phyloP scores from a whole-genome alignment of 2,113 vertebrate species.

The Alligator sinensis region DNA sequence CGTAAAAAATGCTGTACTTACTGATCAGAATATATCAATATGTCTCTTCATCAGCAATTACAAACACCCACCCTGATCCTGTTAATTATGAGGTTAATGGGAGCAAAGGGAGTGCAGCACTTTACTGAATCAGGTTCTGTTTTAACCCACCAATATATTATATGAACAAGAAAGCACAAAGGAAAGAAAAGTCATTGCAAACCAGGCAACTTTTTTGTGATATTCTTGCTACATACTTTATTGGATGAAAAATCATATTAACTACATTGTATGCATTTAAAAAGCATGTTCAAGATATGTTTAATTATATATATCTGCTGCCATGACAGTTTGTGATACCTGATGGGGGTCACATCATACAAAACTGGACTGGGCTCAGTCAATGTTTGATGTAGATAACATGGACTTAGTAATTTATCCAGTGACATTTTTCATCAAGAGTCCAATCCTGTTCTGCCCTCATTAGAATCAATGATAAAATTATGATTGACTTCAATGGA shows the following conservation, averaged over 20 bases:
- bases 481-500: not conserved
- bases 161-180: not conserved
- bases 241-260: not conserved
- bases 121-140: conserved; percentile 26
- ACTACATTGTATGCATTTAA: not conserved
- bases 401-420: conserved; percentile 27
- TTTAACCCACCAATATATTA: not conserved
- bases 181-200: not conserved
- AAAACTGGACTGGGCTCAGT: not conserved
- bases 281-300: not conserved
- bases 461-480: conserved; percentile 15
- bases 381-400: not conserved
- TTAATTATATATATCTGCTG: not conserved
- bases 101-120: conserved; percentile 44
- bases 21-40: conserved; percentile 63
- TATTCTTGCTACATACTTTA: not conserved
- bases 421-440: not conserved
- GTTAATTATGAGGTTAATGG: conserved; percentile 65
- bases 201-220: not conserved
- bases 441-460: not conserved
- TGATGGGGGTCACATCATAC: not conserved
- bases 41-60: conserved; percentile 12
- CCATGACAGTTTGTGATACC: not conserved
- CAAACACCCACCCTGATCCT: conserved; percentile 58
- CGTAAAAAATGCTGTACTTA: conserved; percentile 72